Base-by-base conservation (phyloP, 2,113 vertebrate species). In the Tachysurus fulvidraco region DNA sequence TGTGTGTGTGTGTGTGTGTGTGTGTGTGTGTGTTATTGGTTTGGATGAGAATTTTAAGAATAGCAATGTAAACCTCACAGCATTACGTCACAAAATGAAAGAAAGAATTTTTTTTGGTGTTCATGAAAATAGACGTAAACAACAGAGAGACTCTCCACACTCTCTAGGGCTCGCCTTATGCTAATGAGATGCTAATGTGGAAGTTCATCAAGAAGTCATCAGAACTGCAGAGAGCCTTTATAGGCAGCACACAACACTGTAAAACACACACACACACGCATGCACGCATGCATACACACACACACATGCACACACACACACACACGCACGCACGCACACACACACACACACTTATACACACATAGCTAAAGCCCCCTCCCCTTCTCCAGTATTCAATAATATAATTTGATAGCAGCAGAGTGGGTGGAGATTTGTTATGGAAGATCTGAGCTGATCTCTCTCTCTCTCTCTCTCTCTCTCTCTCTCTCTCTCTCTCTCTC, bases 101-200 rank as follows among this genome's bases (percentile, higher is more conserved):
- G 3, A 10, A 10, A 5, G 21, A 30, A 36, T 14, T 69, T 14
- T 36, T 1, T 8, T 69, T 36, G 36, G 16, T 8, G 11, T 69
- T 69, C 65, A 19, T 65, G 25, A 28, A 28, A 5, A 36, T 41
- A 64, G 2, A 14, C 13, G 14, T 14, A 67, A 67, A 67, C 64
- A 14, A 30, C 14, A 1, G n/a, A 30, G 11, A 50, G 46, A 50
- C 46, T 50, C 46, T 50, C 46, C 46, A 50, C 2, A 50, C 46
- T 50, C 46, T 50, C 8, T 71, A 71, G 17, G 19, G 67, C 14
- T 41, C 16, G 5, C 7, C 67, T 71, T 41, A 94, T 94, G 93
- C 77, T 93, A 94, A 95, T 93, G 21, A 84, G 65, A 94, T 95
- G 93, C 69, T 92, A 94, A 94, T 93, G 87, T 87, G 79, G 90